These are phyloP conservation scores for Anguilla pacifica DNA, from an alignment of 2,797 vertebrate genomes.

Conservation along the genomic window DNA sequence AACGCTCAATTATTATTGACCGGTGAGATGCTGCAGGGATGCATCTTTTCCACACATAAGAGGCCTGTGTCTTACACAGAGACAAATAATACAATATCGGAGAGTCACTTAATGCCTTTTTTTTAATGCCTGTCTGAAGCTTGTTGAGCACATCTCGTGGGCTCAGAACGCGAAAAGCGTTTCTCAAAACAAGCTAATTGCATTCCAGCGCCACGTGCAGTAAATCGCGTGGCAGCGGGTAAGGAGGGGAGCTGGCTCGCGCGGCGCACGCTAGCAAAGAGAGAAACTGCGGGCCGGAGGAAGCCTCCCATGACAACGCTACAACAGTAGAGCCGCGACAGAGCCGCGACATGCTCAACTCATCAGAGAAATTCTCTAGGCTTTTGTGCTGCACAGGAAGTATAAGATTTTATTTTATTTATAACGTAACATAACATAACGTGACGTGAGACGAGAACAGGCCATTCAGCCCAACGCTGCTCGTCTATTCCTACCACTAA, in stretches of 20 bases:
- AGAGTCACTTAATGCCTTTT: constrained; percentile 15
- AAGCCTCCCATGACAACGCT: background rate
- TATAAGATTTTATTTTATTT: background rate
- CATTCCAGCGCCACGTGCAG: background rate
- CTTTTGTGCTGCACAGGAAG: background rate
- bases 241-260: background rate
- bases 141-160: background rate
- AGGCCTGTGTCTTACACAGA: background rate
- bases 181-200: background rate
- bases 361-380: background rate
- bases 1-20: background rate
- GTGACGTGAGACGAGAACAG: no score
- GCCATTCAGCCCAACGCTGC: no score
- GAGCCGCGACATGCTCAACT: background rate
- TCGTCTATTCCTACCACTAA: no score
- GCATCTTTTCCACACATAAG: background rate
- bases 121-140: constrained; percentile 4
- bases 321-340: background rate
- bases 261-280: background rate
- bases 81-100: background rate
- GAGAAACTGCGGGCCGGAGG: background rate
- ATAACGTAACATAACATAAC: no score
- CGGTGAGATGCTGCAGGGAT: background rate
- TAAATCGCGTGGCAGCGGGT: background rate
- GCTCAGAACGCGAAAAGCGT: background rate